phyloP scores from a whole-genome alignment of 2,113 vertebrate genomes.

The Hemiprocne comata region DNA sequence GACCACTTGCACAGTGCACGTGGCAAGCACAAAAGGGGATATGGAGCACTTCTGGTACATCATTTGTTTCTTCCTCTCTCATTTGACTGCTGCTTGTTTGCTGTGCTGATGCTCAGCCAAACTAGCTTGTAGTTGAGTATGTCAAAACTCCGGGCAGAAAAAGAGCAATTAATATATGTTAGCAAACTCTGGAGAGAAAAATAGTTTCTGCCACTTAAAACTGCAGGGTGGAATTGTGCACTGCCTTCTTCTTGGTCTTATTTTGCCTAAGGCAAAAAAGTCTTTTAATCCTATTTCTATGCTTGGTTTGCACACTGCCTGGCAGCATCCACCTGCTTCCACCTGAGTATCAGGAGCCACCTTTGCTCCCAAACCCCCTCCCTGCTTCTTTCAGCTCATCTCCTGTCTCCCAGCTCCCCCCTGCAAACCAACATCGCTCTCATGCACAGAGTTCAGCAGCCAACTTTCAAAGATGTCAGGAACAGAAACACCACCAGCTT shows the following conservation, averaged over 20 bases:
- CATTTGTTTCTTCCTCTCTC: neutral
- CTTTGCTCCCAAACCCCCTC: conserved; percentile 22
- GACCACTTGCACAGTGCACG: neutral
- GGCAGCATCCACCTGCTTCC: neutral
- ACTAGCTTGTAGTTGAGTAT: neutral
- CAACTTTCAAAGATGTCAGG: neutral
- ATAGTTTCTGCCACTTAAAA: conserved; percentile 11
- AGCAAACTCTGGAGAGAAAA: conserved; percentile 11
- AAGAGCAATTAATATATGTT: neutral
- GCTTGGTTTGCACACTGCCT: neutral
- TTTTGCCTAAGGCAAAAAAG: conserved; percentile 29
- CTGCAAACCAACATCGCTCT: neutral
- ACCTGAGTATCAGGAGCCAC: neutral
- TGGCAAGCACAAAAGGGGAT: neutral
- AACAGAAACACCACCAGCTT: neutral
- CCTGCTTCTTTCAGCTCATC: neutral
- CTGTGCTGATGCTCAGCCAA: neutral
- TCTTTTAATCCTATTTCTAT: neutral
- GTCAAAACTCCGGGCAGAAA: conserved; percentile 45
- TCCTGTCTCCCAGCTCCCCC: neutral
- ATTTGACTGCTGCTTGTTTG: neutral
- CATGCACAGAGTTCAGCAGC: neutral
- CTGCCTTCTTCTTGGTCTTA: neutral
- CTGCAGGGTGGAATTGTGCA: neutral
- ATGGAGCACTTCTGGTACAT: neutral